Percentiles rank a stretch among this genome's conserved stretches.
phyloP scores from a whole-genome alignment of 2,797 vertebrate genomes.

The Perodicticus potto region DNA sequence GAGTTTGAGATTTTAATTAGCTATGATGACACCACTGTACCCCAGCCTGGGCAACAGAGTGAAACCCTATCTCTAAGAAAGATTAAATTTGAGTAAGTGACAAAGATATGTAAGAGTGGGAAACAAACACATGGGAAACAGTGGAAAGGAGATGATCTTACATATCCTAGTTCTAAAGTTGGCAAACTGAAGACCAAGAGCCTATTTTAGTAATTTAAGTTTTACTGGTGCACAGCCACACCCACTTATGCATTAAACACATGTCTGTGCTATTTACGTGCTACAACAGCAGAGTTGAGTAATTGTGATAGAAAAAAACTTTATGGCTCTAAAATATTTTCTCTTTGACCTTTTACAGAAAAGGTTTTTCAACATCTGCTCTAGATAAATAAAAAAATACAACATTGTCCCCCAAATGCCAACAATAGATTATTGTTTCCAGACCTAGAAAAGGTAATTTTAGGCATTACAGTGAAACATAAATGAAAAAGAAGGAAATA shows the following conservation, averaged over 20 bases:
- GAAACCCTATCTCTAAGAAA: too few species aligned
- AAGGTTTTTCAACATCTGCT: background rate
- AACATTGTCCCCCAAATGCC: conserved; percentile 85
- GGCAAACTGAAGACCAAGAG: background rate
- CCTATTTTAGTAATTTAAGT: background rate
- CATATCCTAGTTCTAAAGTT: background rate
- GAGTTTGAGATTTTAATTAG: too few species aligned
- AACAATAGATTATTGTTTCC: conserved; percentile 92
- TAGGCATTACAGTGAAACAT: conserved; percentile 86
- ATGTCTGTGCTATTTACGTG: background rate
- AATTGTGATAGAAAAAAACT: background rate
- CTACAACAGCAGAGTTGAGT: background rate
- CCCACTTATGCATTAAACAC: background rate
- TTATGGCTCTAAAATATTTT: conserved; percentile 21
- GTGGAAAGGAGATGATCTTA: background rate
- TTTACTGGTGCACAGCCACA: background rate
- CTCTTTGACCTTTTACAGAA: background rate
- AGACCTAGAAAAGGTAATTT: conserved; percentile 87
- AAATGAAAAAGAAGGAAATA: conserved; percentile 74
- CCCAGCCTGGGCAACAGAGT: too few species aligned
- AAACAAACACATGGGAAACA: background rate
- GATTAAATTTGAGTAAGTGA: background rate
- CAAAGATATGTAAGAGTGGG: background rate
- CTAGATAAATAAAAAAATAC: background rate
- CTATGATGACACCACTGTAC: too few species aligned